A percentile compares a stretch with the other conserved stretches of the same genome.
phyloP scores from a whole-genome alignment of 2,797 vertebrate species.

The Bovichtus variegatus region DNA sequence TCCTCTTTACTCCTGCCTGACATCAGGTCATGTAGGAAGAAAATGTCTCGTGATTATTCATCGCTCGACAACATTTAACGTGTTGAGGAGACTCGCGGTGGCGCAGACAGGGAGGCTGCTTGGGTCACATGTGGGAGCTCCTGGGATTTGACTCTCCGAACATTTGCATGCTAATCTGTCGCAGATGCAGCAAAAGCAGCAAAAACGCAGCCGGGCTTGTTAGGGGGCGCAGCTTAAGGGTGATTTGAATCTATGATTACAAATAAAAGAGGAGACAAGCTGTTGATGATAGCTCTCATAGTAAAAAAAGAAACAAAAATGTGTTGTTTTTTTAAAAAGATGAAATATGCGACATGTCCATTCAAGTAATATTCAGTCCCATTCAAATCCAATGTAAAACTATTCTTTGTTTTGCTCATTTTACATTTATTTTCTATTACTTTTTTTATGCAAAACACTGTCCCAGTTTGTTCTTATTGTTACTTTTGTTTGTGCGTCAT shows the following conservation, averaged over 20 bases:
- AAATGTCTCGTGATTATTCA: constrained; percentile 1
- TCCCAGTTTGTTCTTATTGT: not conserved
- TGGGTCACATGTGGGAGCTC: constrained; percentile 65
- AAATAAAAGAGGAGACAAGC: not conserved
- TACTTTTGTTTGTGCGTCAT: not conserved
- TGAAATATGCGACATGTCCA: not conserved
- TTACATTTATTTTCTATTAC: not conserved
- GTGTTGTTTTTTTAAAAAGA: no score
- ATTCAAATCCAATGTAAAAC: not conserved
- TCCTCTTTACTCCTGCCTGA: not conserved
- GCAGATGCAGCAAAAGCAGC: constrained; percentile 37
- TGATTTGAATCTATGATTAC: not conserved
- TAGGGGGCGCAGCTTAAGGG: not conserved
- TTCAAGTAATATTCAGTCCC: constrained; percentile 3
- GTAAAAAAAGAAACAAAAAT: no score
- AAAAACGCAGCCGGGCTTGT: constrained; percentile 5
- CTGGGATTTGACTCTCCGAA: constrained; percentile 45
- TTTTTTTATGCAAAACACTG: not conserved
- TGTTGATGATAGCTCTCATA: not conserved
- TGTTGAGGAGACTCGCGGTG: constrained; percentile 10
- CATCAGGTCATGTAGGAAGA: not conserved
- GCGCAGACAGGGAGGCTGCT: constrained; percentile 56
- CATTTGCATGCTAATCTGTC: constrained; percentile 46
- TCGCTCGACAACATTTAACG: constrained; percentile 1
- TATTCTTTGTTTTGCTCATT: not conserved